These are phyloP conservation scores for Euphysa ruthae DNA, from an alignment of 30 jellyfish, hydroid and myxozoan genomes.

Conservation along the genomic window DNA sequence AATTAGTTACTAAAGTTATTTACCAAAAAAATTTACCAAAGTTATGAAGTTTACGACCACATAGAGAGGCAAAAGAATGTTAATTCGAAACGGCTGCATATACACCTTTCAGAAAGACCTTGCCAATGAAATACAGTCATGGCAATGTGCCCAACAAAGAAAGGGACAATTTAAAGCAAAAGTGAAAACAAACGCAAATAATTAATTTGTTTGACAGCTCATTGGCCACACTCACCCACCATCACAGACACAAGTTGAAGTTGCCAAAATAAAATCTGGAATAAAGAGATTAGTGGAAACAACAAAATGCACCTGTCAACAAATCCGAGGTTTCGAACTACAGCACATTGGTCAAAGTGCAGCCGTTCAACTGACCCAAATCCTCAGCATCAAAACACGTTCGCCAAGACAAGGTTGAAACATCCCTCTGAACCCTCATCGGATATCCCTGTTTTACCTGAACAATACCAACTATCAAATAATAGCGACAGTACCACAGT, in stretches of 20 bases:
- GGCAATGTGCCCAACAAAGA: slow-evolving; percentile 19
- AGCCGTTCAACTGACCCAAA: background rate
- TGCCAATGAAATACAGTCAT: background rate
- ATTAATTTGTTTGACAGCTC: background rate
- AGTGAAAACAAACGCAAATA: background rate
- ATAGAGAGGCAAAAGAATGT: background rate
- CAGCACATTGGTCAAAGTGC: background rate
- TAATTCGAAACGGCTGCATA: background rate
- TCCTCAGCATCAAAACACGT: too few relatives aligned
- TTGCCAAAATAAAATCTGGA: background rate
- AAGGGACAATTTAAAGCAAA: slow-evolving; percentile 27
- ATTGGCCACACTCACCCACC: slow-evolving; percentile 20
- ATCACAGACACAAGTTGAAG: background rate
- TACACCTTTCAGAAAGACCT: background rate
- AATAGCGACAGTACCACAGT: background rate
- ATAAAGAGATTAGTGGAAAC: background rate
- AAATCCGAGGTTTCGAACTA: background rate
- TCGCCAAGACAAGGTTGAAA: background rate
- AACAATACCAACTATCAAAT: background rate
- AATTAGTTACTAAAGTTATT: too few relatives aligned
- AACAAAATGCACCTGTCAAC: background rate
- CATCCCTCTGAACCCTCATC: too few relatives aligned
- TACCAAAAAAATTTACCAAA: too few relatives aligned
- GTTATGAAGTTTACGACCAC: background rate
- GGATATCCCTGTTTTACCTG: slow-evolving; percentile 8